Conservation (phyloP, 2,888 invertebrate species). For the Catocala sponsa region DNA sequence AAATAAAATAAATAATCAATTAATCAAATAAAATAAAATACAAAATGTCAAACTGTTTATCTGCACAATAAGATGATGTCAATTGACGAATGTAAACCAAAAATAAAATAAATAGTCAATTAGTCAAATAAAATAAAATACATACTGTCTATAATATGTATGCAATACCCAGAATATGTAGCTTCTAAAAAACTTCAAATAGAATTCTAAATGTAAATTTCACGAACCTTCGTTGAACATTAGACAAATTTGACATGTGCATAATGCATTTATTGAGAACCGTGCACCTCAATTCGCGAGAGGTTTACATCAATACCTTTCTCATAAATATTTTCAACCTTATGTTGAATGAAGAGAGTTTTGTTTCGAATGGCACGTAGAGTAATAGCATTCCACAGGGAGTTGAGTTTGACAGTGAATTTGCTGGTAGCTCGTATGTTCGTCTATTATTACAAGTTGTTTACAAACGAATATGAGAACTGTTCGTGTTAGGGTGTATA, state of each 20-base stretch:
- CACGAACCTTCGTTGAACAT: conserved; percentile 27
- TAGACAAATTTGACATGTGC: conserved; percentile 57
- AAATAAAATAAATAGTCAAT: too few relatives aligned
- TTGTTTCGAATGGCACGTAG: background rate
- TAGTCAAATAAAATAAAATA: too few relatives aligned
- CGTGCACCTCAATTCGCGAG: background rate
- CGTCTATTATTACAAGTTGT: conserved; percentile 28
- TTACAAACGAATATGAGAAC: conserved; percentile 29
- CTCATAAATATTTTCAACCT: background rate
- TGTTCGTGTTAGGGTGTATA: conserved; percentile 2
- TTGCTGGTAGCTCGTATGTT: conserved; percentile 16
- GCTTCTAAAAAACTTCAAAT: conserved; percentile 5
- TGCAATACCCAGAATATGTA: too few relatives aligned
- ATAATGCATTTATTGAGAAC: conserved; percentile 54
- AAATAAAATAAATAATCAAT: too few relatives aligned
- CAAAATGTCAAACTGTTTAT: too few relatives aligned
- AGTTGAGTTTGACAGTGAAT: conserved; percentile 20
- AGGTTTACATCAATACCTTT: background rate
- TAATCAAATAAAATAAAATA: too few relatives aligned
- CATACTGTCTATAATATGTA: too few relatives aligned
- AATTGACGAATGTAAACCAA: too few relatives aligned
- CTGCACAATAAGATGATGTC: too few relatives aligned
- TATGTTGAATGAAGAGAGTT: background rate
- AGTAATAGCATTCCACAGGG: conserved; percentile 1
- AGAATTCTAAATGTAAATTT: conserved; percentile 19